Evolutionary conservation across 2,797 vertebrate genomes (phyloP).

Genomic region (Hapalemur alaotrensis): DNA sequence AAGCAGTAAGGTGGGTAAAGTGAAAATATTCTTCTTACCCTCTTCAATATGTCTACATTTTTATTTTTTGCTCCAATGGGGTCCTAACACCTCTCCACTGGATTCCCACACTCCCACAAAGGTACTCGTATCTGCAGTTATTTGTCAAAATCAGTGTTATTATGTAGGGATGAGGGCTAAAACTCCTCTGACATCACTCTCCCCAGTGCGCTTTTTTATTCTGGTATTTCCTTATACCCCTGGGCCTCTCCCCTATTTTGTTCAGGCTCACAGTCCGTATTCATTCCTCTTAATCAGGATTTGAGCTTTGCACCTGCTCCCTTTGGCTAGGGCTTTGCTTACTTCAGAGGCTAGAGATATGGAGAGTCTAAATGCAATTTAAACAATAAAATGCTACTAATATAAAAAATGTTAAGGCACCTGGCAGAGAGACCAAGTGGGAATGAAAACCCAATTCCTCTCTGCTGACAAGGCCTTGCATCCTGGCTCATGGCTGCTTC

Average conservation of each 20-base stretch:
- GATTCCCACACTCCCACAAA: background rate
- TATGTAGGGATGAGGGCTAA: background rate
- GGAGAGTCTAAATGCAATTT: background rate
- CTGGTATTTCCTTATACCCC: background rate
- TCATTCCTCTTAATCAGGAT: background rate
- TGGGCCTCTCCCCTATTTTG: background rate
- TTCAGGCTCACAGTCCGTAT: background rate
- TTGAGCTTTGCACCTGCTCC: slow-evolving; percentile 45
- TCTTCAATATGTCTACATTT: background rate
- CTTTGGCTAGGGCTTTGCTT: background rate
- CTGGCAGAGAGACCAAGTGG: background rate
- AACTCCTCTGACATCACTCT: background rate
- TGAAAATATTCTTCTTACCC: background rate
- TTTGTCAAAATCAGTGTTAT: background rate
- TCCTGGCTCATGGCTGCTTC: rapidly evolving
- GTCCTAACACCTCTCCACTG: background rate
- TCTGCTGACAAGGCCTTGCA: background rate
- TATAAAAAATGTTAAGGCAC: background rate
- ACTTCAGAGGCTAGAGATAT: background rate
- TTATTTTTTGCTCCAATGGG: background rate
- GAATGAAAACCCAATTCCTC: no score
- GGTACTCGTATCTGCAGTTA: no score
- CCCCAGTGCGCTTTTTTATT: background rate
- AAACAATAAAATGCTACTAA: background rate
- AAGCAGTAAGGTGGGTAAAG: no score